These are phyloP conservation scores for Protobothrops mucrosquamatus DNA, from an alignment of 2,113 vertebrate genomes.

Conservation along the genomic window DNA sequence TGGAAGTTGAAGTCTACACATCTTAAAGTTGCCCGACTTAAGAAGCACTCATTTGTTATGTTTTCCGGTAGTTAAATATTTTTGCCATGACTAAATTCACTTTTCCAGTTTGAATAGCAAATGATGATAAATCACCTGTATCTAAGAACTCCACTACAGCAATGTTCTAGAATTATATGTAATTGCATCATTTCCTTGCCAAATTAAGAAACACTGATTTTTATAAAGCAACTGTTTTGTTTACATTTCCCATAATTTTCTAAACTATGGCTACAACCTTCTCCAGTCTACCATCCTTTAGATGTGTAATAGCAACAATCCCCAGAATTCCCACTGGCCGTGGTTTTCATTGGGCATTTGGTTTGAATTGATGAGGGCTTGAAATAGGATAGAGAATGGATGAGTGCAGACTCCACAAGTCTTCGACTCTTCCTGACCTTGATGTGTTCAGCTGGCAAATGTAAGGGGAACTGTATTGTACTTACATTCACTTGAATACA, in stretches of 20 bases:
- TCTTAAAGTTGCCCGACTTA: background rate
- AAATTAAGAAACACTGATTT: background rate
- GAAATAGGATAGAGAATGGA: background rate
- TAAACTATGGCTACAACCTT: background rate
- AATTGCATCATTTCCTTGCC: background rate
- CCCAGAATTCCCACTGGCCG: background rate
- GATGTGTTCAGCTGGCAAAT: background rate
- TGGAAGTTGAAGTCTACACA: background rate
- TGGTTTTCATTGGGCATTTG: background rate
- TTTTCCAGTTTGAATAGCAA: background rate
- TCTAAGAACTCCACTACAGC: background rate
- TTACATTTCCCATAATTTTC: background rate
- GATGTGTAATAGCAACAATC: background rate
- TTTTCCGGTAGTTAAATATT: background rate
- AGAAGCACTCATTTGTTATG: background rate
- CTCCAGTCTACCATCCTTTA: background rate
- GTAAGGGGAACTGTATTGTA: background rate
- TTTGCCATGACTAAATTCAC: background rate
- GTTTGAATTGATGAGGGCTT: background rate
- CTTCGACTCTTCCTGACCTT: background rate
- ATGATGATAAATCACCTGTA: background rate
- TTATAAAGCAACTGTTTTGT: background rate
- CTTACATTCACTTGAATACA: background rate
- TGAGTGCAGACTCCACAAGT: background rate
- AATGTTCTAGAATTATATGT: background rate